Evolutionary conservation across 2,888 invertebrate species (phyloP), one percentile per base, ranked within the genome.

Genomic region (Sphaerophoria taeniata): DNA sequence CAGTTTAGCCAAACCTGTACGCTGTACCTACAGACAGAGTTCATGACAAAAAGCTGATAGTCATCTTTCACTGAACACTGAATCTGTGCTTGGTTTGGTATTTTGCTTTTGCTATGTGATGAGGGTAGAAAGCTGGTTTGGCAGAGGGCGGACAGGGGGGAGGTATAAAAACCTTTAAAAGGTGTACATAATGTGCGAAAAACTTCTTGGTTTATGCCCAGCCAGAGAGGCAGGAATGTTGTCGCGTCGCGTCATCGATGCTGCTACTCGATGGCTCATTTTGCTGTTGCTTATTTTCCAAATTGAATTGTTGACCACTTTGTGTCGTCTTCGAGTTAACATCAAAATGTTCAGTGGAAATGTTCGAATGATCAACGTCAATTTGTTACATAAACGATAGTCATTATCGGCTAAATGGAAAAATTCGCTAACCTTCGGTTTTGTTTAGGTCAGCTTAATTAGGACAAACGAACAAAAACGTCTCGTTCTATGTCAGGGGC

Each of bases 31-130:
- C n/a, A n/a, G n/a, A n/a, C n/a, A n/a, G n/a, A n/a, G n/a, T n/a
- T n/a, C 67, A 67, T 9, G 51, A 67, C 51, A 67, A 73, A 83
- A 65, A 65, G 67, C 69, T 78, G 73, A 83, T 74, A 83, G 67
- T 78, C 73, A 74, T 71, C 78, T 63, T 56, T 65, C n/a, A n/a
- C n/a, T n/a, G n/a, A n/a, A n/a, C 49, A 65, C 34, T 60, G 53
- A 67, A 67, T 39, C 39, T 36, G 34, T 45, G 63, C n/a, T 72
- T 47, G 67, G 45, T 58, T 73, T 51, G 24, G 55, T 4, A 56
- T 3, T 69, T 34, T 36, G n/a, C n/a, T n/a, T n/a, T n/a, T n/a
- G n/a, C n/a, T n/a, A n/a, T n/a, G n/a, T n/a, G n/a, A n/a, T n/a
- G n/a, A n/a, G n/a, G n/a, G n/a, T n/a, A n/a, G n/a, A n/a, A n/a